These are phyloP conservation scores for Zhengitettix transpicula DNA, from an alignment of 2,888 invertebrate genomes.

Conservation along the genomic window DNA sequence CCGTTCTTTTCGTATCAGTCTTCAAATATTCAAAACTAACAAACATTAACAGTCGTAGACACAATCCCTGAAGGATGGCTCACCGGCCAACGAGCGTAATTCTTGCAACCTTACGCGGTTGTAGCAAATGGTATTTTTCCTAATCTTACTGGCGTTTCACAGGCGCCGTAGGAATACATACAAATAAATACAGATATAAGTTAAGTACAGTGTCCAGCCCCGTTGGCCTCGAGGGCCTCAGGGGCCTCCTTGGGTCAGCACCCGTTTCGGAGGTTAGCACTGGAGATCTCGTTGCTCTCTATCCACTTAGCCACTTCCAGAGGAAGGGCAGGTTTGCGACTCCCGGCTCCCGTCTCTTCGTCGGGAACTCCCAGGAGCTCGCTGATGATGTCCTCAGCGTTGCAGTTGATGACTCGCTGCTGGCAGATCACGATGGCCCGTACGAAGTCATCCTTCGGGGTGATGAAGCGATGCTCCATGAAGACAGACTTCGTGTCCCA, in stretches of 20 bases:
- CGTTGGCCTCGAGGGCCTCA: slow-evolving; percentile 7
- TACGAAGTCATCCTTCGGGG: slow-evolving; percentile 52
- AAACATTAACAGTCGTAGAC: too few relatives aligned
- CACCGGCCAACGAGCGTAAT: too few relatives aligned
- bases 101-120: too few relatives aligned
- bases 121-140: too few relatives aligned
- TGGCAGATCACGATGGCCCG: slow-evolving; percentile 29
- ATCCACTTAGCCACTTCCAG: slow-evolving; percentile 51
- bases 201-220: slow-evolving; percentile 14
- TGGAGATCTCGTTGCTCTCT: slow-evolving; percentile 53
- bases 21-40: too few relatives aligned
- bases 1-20: too few relatives aligned
- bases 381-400: slow-evolving; percentile 23
- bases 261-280: slow-evolving; percentile 35
- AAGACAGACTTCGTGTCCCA: slow-evolving; percentile 74
- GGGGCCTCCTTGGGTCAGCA: slow-evolving; percentile 18
- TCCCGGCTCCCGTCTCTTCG: slow-evolving; percentile 2
- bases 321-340: slow-evolving; percentile 39
- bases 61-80: too few relatives aligned
- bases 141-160: too few relatives aligned
- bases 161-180: too few relatives aligned
- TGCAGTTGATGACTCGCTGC: slow-evolving; percentile 28
- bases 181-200: too few relatives aligned
- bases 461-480: slow-evolving; percentile 67
- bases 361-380: slow-evolving; percentile 7